A percentile compares a stretch with the other conserved stretches of the same genome.
Evolutionary conservation across 1,140 invertebrate species (phyloP).

Genomic region (Ostrea edulis): DNA sequence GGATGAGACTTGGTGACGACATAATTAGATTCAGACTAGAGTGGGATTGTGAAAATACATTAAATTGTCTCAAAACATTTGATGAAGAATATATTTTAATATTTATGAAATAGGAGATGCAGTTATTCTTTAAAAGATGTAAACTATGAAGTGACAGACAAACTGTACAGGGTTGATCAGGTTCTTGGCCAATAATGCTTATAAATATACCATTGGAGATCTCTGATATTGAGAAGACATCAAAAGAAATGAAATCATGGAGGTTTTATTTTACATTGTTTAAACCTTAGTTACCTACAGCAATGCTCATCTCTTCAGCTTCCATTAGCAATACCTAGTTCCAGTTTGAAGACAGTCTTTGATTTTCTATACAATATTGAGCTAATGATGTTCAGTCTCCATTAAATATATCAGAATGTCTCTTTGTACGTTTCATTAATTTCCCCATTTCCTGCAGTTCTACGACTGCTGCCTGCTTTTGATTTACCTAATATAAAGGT

Average conservation of each 20-base stretch:
- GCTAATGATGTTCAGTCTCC: background rate
- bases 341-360: background rate
- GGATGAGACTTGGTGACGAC: no score
- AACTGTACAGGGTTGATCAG: no score
- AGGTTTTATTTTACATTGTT: background rate
- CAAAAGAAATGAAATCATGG: background rate
- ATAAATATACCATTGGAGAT: no score
- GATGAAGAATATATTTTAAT: no score
- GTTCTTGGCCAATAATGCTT: no score
- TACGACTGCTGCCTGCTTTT: background rate
- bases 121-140: no score
- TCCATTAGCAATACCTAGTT: background rate
- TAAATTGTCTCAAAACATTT: no score
- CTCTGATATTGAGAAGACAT: no score
- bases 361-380: background rate
- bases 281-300: background rate
- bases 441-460: slow-evolving; percentile 1
- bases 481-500: background rate
- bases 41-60: no score
- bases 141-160: no score
- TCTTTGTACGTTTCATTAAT: background rate
- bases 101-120: no score
- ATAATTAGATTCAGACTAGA: no score
- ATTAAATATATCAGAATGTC: background rate
- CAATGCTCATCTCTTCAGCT: background rate